Base-by-base conservation (phyloP, 2,888 invertebrate species). In the Phymatocera aterrima region DNA sequence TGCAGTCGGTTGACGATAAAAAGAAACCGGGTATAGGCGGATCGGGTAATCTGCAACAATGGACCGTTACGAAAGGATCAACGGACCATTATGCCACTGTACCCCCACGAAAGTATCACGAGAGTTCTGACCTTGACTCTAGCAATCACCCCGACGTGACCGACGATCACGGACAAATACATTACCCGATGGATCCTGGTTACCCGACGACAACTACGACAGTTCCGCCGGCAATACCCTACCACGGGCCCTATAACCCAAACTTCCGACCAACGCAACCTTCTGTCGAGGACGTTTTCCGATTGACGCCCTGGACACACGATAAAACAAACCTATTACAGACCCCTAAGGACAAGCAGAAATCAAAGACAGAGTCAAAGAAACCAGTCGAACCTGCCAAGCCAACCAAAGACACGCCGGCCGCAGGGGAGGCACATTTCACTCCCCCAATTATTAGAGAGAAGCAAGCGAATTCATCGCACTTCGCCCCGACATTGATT, bases 231-330 rank as follows among this genome's bases (percentile, higher is more conserved):
- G 51, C 70, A 18, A 48, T 83, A 28, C 86, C 90, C 1, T 91
- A 91, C 83, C 88, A 91, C 79, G 92, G 92, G 15, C 91, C 92
- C 5, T 91, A 91, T 82, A 91, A 88, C 87, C 91, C 92, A 12
- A 89, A 91, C 79, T 91, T 85, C 81, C 86, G 86, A 79, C 88
- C 88, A 37, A 88, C 86, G 5, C 84, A 85, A 43, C 87, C 88
- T 10, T 87, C 82, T 28, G 81, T 88, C 18, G 90, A 88, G 54
- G 85, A 90, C 28, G 82, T 89, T n/a, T 90, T 90, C 75, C 88
- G 87, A 75, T 82, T 90, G 34, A 79, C 34, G 12, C 40, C 74
- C n/a, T 21, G 24, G 31, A 51, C 72, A 12, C 51, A 72, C 6
- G 10, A 2, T 21, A 72, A 72, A 3, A 43, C 68, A 5, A 21